These are phyloP conservation scores for Nannobrachium achirus DNA, from an alignment of 2,113 vertebrate genomes.

Conservation along the genomic window DNA sequence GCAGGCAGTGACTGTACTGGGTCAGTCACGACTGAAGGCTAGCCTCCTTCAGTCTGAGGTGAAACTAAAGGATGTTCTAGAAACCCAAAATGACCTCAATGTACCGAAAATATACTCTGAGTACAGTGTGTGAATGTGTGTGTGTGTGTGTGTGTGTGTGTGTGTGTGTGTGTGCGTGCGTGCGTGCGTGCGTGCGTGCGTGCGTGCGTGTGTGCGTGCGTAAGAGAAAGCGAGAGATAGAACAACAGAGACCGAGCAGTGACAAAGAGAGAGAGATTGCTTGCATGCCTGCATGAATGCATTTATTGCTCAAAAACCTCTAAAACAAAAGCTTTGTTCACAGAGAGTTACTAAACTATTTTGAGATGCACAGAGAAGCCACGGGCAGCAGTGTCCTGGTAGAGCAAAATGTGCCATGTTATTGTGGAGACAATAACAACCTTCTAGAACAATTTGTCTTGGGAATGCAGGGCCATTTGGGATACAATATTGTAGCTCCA, in stretches of 20 bases:
- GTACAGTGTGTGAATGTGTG: not conserved
- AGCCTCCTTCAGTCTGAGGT: slow-evolving; percentile 16
- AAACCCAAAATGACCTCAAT: slow-evolving; percentile 20
- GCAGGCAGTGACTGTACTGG: slow-evolving; percentile 22
- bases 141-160: not conserved
- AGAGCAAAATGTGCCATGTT: slow-evolving; percentile 61
- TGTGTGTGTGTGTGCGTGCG: not conserved
- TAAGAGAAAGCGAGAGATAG: not conserved
- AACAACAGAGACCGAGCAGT: no score
- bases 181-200: not conserved
- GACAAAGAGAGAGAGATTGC: not conserved
- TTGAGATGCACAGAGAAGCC: slow-evolving; percentile 62
- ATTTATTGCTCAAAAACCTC: slow-evolving; percentile 42
- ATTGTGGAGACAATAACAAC: slow-evolving; percentile 81
- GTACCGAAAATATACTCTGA: slow-evolving; percentile 3
- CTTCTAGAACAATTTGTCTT: slow-evolving; percentile 85
- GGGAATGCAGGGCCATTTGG: slow-evolving; percentile 84
- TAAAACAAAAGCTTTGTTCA: slow-evolving; percentile 82
- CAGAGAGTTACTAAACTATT: slow-evolving; percentile 84
- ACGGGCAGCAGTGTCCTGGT: slow-evolving; percentile 61
- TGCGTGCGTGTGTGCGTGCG: not conserved
- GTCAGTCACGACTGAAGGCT: slow-evolving; percentile 24
- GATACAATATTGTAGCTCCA: slow-evolving; percentile 85
- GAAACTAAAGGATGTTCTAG: slow-evolving; percentile 12
- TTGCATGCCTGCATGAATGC: slow-evolving; percentile 26